A percentile compares a stretch with the other conserved stretches of the same genome.
phyloP scores from a whole-genome alignment of 1,140 invertebrate genomes.

The Atopsyche davidsoni region DNA sequence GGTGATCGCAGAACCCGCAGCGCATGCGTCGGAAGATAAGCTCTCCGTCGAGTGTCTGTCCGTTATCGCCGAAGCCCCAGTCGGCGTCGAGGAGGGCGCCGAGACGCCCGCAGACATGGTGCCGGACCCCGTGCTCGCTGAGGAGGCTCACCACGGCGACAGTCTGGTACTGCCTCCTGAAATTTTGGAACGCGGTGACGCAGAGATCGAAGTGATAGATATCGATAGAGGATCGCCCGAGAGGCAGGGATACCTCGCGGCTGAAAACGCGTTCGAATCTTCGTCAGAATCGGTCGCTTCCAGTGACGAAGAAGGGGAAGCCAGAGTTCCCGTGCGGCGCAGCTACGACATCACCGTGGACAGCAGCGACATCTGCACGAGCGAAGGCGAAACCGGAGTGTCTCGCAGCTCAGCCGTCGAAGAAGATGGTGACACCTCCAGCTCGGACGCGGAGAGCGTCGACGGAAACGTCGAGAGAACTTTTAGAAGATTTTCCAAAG shows the following conservation, averaged over 20 bases:
- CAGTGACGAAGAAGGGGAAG: constrained; percentile 44
- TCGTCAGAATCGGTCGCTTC: constrained; percentile 47
- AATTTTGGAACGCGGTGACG: constrained; percentile 26
- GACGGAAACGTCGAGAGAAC: constrained; percentile 57
- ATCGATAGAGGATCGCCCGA: constrained; percentile 31
- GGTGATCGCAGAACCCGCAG: too few species aligned
- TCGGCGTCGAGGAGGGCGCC: too few species aligned
- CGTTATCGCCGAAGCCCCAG: too few species aligned
- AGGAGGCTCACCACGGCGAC: constrained; percentile 23
- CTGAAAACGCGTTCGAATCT: constrained; percentile 50
- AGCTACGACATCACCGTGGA: constrained; percentile 38
- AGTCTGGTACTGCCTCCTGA: constrained; percentile 24
- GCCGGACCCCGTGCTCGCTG: constrained; percentile 38
- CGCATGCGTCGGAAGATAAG: too few species aligned
- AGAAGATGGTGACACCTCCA: constrained; percentile 48
- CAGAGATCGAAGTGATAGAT: constrained; percentile 28
- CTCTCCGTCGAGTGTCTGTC: too few species aligned
- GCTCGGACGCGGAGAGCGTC: constrained; percentile 55
- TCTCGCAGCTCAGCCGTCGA: constrained; percentile 26
- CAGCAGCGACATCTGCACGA: constrained; percentile 11
- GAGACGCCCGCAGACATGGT: too few species aligned
- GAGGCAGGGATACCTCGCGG: constrained; percentile 48
- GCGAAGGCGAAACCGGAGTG: constrained; percentile 16
- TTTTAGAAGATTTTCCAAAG: constrained; percentile 59
- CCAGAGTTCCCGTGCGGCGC: constrained; percentile 38